Evolutionary conservation across 2,888 invertebrate genomes (phyloP), one percentile per base, ranked within the genome.

Genomic region (Idaea biselata): DNA sequence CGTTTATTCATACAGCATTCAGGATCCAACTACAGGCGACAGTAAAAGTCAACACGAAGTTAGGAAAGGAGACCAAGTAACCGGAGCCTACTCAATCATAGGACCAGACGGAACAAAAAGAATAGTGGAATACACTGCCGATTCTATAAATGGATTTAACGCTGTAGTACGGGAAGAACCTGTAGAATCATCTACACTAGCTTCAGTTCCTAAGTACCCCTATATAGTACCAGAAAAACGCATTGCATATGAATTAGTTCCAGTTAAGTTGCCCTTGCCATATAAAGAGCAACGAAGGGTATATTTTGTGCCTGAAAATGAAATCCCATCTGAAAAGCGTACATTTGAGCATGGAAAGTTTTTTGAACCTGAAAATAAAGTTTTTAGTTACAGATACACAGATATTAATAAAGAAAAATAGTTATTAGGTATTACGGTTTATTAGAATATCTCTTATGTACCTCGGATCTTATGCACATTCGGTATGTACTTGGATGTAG

Each of bases 11-110:
- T 93, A 93, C 72, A 80, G 86, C 60, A 78, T 90, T 84, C 93
- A 88, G 86, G 95, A 93, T 89, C 95, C 86, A 1, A 76, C 80
- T 1, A 92, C 93, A 0, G 92, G 93, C 53, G 93, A 93, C 69
- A 80, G 81, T 16, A 92, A 92, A 73, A 89, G 86, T 60, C 85
- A 89, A 66, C 87, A 89, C 61, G 93, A 93, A 71, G 75, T 82
- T 55, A 81, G 88, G 33, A 81, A 78, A 63, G 93, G 91, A 0
- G 87, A 87, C 63, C 73, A 85, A 0, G 91, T 93, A 8, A 84
- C 77, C 6, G 93, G 93, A 18, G 84, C 87, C 0, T 93, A 93
- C 68, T 82, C 88, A 0, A 81, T 92, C 1, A 68, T 91, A n/a
- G 91, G 91, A 33, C 86, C 92, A 11, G 93, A 93, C 63, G 92